Percentiles rank a stretch among this genome's conserved stretches.
Evolutionary conservation across 2,797 vertebrate species (phyloP).

Genomic region (Crocidura indochinensis): DNA sequence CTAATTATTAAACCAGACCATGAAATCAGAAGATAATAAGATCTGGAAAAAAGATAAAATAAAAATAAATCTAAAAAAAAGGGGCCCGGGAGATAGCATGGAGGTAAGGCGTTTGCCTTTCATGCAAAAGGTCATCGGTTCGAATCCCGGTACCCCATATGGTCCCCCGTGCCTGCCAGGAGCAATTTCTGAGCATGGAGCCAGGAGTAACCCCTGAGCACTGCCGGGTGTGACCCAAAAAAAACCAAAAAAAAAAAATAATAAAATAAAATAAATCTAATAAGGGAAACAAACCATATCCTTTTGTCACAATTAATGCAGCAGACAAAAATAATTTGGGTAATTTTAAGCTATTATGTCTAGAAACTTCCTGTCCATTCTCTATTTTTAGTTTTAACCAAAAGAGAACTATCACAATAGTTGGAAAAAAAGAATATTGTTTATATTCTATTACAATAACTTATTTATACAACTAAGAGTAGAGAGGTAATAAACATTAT

Average conservation of each 20-base stretch:
- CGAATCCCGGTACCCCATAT: too few relatives aligned
- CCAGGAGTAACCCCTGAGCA: too few relatives aligned
- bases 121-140: too few relatives aligned
- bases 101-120: too few relatives aligned
- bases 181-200: too few relatives aligned
- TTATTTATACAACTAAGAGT: conserved; percentile 53
- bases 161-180: too few relatives aligned
- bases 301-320: conserved; percentile 10
- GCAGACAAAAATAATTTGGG: conserved; percentile 38
- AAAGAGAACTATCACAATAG: conserved; percentile 61
- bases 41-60: conserved; percentile 53
- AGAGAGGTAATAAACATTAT: conserved; percentile 18
- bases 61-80: conserved; percentile 55
- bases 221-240: too few relatives aligned
- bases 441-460: conserved; percentile 42
- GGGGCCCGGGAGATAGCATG: too few relatives aligned
- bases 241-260: too few relatives aligned
- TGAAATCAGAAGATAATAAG: conserved; percentile 64
- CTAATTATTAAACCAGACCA: conserved; percentile 53
- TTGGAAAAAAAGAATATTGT: conserved; percentile 63
- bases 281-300: conserved; percentile 15
- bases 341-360: conserved; percentile 47
- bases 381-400: conserved; percentile 68
- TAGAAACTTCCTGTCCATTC: conserved; percentile 54
- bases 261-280: too few relatives aligned